Evolutionary conservation across 2,888 invertebrate species (phyloP), one percentile per base, ranked within the genome.

Genomic region (Macrosiphum euphorbiae): DNA sequence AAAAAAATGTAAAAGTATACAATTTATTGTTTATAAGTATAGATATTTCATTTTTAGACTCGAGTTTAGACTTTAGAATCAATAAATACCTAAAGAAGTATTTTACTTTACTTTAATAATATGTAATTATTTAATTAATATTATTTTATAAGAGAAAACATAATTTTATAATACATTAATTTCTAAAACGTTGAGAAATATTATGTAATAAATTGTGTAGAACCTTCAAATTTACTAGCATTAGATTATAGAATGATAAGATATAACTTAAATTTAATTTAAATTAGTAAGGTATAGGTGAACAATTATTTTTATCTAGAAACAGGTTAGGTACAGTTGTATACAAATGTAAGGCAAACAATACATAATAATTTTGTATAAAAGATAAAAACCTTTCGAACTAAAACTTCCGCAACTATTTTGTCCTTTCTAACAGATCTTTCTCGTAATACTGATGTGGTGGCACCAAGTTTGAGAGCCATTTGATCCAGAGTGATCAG

Each of bases 391-490:
- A 97, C 98, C 96, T 98, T 98, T 94, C 98, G 96, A 8, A 99
- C 97, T 90, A 98, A 96, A 10, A 99, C 98, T 96, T 99, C 99
- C 0, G 98, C 97, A 5, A 98, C 98, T 91, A 97, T 97, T 91
- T 97, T 96, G n/a, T 95, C 95, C 95, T 95, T 95, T 94, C 95
- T 95, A 20, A 97, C 96, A 41, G 96, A 96, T 95, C 97, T 96
- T 95, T 98, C 97, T 47, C 98, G 96, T 47, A 98, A 96, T 91
- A 98, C 97, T 8, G 97, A 97, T 10, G 98, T 97, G 13, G 97
- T 97, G 0, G 99, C 99, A 16, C 98, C 98, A 8, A 99, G 96
- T 95, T 97, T 98, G 55, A 96, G 96, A 1, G 99, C 99, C 99
- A 99, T 99, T 95, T 97, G 97, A 94, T 97, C 96, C 94, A 99